Base-by-base conservation (phyloP, 2,888 invertebrate species). In the Brenthis ino region DNA sequence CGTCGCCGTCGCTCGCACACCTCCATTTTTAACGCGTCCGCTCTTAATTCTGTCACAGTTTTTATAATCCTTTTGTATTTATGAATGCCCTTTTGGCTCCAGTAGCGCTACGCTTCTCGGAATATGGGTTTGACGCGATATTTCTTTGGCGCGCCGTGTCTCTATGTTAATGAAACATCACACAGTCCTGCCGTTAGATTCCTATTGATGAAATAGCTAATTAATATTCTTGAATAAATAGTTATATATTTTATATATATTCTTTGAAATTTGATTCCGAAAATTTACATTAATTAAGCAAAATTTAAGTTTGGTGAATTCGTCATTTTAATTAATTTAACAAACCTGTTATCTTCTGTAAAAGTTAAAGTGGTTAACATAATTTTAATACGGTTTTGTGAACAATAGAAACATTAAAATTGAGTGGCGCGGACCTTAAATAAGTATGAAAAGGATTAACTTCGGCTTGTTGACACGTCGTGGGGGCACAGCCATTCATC, bases 21-120 rank as follows among this genome's bases (percentile, higher is more conserved):
- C 84, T 83, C 82, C 85, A 85, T 88, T 88, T 85, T 90, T 89
- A 89, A 88, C 87, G 87, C 87, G 87, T 84, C 84, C 88, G 87
- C 84, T 91, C 87, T 91, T 93, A 93, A 93, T 91, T 92, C 92
- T 91, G 92, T 91, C 91, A 90, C 88, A 89, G 87, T 89, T 93
- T 91, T 92, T 91, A 89, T 90, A 89, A 89, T 85, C 88, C 90
- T 89, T 92, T 93, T 92, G 91, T 90, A 85, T 89, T 91, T 91
- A 89, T 91, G 90, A 91, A 91, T 90, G 88, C 88, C 85, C 84
- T 87, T 88, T 88, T 84, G 90, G 88, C 85, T 91, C 87, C 90
- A 86, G 92, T 92, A 92, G 92, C 92, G 87, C 88, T 88, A 88
- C 85, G 89, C 79, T 92, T 93, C 92, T 91, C 83, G 85, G 92